These are phyloP conservation scores for Limnothrissa miodon DNA, from an alignment of 2,113 vertebrate species.

Conservation along the genomic window DNA sequence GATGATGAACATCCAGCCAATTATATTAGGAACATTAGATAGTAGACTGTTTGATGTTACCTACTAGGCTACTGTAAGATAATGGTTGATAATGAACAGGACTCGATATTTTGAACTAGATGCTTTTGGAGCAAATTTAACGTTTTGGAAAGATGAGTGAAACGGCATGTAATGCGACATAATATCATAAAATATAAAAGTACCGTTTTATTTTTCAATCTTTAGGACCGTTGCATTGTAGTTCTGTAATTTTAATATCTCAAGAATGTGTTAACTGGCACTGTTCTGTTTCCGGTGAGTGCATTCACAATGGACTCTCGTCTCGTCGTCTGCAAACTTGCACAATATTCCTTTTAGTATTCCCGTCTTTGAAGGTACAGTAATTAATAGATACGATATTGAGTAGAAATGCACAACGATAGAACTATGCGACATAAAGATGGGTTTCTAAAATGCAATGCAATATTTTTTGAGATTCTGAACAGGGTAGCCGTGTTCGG, in stretches of 20 bases:
- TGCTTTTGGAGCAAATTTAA: not conserved
- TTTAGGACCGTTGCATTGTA: not conserved
- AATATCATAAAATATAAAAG: not conserved
- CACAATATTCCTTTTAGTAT: not conserved
- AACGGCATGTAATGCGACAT: not conserved
- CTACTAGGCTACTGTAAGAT: not conserved
- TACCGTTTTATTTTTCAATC: not conserved
- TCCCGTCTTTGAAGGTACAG: constrained; percentile 6
- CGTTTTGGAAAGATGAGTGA: not conserved
- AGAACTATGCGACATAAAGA: not conserved
- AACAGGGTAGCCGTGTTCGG: constrained; percentile 16
- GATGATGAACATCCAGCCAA: not conserved
- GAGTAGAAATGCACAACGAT: not conserved
- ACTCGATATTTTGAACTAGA: not conserved
- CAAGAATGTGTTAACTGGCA: constrained; percentile 20
- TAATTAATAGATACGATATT: not conserved
- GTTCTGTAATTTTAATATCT: constrained; percentile 20
- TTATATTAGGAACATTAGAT: not conserved
- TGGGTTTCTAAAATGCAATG: constrained; percentile 4
- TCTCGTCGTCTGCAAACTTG: constrained; percentile 20
- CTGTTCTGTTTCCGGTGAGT: constrained; percentile 17
- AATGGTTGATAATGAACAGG: not conserved
- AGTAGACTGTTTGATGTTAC: not conserved
- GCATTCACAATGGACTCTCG: constrained; percentile 16
- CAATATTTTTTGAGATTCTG: constrained; percentile 18